Percentiles rank a stretch among this genome's conserved stretches.
These are phyloP conservation scores for Tromatobia lineatoria DNA, from an alignment of 2,888 invertebrate genomes.

Conservation along the genomic window DNA sequence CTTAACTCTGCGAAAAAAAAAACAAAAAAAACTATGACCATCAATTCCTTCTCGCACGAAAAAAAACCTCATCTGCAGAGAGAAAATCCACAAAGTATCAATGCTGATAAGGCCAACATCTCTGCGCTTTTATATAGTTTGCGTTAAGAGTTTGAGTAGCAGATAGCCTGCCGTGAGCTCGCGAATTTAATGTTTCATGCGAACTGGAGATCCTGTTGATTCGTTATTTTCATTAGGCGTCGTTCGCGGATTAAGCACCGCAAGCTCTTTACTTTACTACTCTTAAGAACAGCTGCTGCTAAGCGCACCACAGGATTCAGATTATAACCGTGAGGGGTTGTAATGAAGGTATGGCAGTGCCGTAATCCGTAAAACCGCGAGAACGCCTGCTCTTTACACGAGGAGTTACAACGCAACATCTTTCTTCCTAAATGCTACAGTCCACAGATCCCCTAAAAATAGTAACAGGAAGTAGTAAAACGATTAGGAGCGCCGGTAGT, in stretches of 20 bases:
- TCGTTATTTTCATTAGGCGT: conserved; percentile 36
- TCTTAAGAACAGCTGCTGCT: conserved; percentile 19
- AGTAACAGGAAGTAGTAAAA: conserved; percentile 38
- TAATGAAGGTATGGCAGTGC: neutral
- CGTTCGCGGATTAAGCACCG: conserved; percentile 40
- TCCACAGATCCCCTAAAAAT: neutral
- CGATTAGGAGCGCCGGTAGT: conserved; percentile 29
- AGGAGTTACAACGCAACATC: conserved; percentile 12
- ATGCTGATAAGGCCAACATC: neutral
- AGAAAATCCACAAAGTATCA: neutral
- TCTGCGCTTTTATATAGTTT: conserved; percentile 8
- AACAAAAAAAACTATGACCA: neutral
- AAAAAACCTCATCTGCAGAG: neutral
- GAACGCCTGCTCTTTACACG: conserved; percentile 18
- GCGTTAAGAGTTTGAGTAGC: too few species aligned
- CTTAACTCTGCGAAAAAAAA: neutral
- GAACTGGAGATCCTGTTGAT: conserved; percentile 33
- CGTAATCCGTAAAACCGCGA: conserved; percentile 33
- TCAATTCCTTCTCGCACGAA: neutral
- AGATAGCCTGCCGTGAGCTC: neutral
- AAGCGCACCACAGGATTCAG: conserved; percentile 14
- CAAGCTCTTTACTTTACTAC: conserved; percentile 8
- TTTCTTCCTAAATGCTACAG: conserved; percentile 13
- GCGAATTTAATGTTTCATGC: conserved; percentile 25
- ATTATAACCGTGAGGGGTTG: conserved; percentile 7